phyloP scores from a whole-genome alignment of 2,888 invertebrate species.

The Cheilosia soror region DNA sequence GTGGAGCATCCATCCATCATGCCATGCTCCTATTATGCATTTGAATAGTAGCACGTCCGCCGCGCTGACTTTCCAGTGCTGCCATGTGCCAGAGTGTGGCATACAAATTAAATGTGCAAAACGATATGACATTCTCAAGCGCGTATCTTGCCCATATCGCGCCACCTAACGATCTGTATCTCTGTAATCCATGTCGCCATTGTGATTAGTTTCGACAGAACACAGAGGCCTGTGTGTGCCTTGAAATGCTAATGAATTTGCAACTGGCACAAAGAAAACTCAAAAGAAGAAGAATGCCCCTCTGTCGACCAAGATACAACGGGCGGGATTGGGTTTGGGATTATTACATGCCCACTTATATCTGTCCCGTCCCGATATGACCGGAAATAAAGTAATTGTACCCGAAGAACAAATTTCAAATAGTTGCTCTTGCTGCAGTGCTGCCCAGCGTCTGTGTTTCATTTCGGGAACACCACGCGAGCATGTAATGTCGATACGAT shows the following conservation, averaged over 20 bases:
- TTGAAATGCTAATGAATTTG: conserved; percentile 67
- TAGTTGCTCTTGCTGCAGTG: conserved; percentile 4
- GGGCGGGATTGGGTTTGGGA: conserved; percentile 56
- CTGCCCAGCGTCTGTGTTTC: background rate
- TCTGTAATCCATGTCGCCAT: conserved; percentile 44
- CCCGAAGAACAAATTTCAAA: conserved; percentile 27
- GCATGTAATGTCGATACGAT: conserved; percentile 46
- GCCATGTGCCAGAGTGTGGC: conserved; percentile 44
- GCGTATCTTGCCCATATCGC: conserved; percentile 30
- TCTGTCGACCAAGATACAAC: background rate
- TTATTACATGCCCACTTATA: conserved; percentile 29
- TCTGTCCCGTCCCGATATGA: conserved; percentile 30
- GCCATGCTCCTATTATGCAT: conserved; percentile 41
- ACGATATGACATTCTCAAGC: conserved; percentile 69
- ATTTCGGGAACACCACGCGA: background rate
- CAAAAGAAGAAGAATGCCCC: conserved; percentile 9
- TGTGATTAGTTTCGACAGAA: conserved; percentile 25
- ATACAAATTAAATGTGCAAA: conserved; percentile 63
- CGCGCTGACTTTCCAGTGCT: conserved; percentile 20
- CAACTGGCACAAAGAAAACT: conserved; percentile 32
- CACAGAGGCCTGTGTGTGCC: conserved; percentile 5
- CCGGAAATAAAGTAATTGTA: conserved; percentile 67
- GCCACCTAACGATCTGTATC: conserved; percentile 53
- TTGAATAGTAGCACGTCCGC: conserved; percentile 56
- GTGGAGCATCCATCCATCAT: conserved; percentile 55